Evolutionary conservation across 2,113 vertebrate species (phyloP), one percentile per base, ranked within the genome.

Genomic region (Proterorhinus semilunaris): DNA sequence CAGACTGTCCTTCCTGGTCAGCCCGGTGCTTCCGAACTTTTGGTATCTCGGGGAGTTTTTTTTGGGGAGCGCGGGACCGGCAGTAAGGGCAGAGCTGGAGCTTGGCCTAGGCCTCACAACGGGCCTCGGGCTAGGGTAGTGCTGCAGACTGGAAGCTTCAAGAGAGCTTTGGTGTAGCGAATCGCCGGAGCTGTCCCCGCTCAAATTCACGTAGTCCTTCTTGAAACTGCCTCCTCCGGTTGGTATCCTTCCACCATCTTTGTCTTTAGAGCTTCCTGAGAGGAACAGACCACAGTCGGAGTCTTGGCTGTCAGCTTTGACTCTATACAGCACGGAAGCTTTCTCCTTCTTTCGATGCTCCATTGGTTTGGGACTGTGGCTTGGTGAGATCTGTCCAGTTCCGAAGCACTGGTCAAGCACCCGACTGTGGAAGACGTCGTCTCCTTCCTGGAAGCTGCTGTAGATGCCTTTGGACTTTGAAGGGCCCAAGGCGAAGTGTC

Each of bases 1-100:
- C 82, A 99, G 94, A 84, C 96, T 99, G 90, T 99, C 96, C 86
- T 99, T 99, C 72, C 96, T 94, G 64, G 93, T 97, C 74, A 99
- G 92, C 76, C 96, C 96, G 0, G 94, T 92, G 78, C 93, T 95
- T 63, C 93, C 94, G 87, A 93, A 94, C 92, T 95, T 93, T 75
- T 96, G 94, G 84, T 95, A 94, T 90, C 94, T 94, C 62, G 94
- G 91, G 74, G 94, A 94, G 55, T 92, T 93, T 82, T 94, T 93
- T 80, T 92, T 95, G 49, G 92, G 87, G 54, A 92, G 89, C 0
- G 88, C 66, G 8, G 93, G 94, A 83, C 91, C 93, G 5, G 93
- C 86, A 46, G 86, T 89, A 74, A 89, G 68, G 13, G 89, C 86
- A 2, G 87, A 87, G 71, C 88, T 91, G 69, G 90, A 90, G 78